Conservation (phyloP, 2,797 vertebrate species). For the Schizopygopsis pylzovi region DNA sequence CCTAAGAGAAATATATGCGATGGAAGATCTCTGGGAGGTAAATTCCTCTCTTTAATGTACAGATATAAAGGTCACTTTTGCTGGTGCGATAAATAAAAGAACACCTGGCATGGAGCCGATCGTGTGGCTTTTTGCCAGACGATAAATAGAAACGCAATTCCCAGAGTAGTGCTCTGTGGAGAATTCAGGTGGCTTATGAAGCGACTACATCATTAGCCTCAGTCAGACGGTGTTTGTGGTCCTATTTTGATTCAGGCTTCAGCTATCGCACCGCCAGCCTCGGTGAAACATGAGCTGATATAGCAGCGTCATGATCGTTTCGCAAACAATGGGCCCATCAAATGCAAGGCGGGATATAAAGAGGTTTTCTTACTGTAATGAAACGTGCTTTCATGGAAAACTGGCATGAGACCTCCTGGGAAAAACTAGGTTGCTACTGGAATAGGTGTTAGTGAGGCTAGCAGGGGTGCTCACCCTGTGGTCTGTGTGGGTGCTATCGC, state of each 20-base stretch:
- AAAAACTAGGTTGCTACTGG: too few relatives aligned
- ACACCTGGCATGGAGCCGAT: conserved; percentile 45
- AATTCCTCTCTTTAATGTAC: conserved; percentile 44
- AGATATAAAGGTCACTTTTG: conserved; percentile 56
- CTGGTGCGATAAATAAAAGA: conserved; percentile 57
- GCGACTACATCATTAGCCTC: conserved; percentile 42
- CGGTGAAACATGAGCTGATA: conserved; percentile 6
- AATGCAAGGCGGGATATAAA: not conserved
- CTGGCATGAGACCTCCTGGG: not conserved
- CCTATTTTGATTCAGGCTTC: conserved; percentile 32
- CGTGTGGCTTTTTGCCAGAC: conserved; percentile 47
- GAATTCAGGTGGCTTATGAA: conserved; percentile 41
- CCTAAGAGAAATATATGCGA: not conserved
- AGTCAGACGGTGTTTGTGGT: conserved; percentile 37
- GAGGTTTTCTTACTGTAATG: not conserved
- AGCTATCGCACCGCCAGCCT: conserved; percentile 15
- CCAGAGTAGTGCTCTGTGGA: conserved; percentile 37
- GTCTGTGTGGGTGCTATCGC: too few relatives aligned
- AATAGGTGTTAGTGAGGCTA: too few relatives aligned
- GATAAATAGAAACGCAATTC: conserved; percentile 45
- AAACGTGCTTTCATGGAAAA: not conserved
- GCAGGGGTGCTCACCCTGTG: too few relatives aligned
- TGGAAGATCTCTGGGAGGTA: conserved; percentile 41
- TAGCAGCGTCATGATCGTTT: conserved; percentile 10
- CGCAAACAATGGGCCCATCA: conserved; percentile 30